Evolutionary conservation across 2,888 invertebrate genomes (phyloP).

Genomic region (Gonocerus acuteangulatus): DNA sequence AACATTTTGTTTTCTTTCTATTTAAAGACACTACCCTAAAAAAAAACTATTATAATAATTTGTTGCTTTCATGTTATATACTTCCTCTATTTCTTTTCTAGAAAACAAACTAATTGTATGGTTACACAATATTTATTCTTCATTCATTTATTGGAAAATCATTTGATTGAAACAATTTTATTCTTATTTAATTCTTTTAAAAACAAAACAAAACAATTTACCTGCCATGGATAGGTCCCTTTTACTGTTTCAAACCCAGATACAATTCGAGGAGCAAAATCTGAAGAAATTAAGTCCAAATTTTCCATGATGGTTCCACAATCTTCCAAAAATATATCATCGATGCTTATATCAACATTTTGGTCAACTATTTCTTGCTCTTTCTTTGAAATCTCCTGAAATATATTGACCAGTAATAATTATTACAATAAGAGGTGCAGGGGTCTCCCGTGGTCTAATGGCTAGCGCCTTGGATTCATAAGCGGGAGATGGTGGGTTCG

Average conservation of each 20-base stretch:
- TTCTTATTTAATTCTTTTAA: too few relatives aligned
- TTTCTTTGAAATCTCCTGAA: background rate
- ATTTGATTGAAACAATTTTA: too few relatives aligned
- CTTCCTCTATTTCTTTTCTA: background rate
- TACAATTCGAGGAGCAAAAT: conserved; percentile 48
- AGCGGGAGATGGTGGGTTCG: too few relatives aligned
- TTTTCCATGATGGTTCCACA: conserved; percentile 52
- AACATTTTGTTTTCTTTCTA: background rate
- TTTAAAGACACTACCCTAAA: background rate
- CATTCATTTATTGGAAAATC: too few relatives aligned
- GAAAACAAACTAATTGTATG: too few relatives aligned
- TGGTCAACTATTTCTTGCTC: background rate
- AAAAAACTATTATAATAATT: background rate
- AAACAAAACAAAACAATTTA: conserved; percentile 42
- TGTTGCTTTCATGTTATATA: background rate
- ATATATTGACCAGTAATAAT: background rate
- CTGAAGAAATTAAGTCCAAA: conserved; percentile 45
- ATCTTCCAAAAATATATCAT: conserved; percentile 42
- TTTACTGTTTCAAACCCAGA: conserved; percentile 53
- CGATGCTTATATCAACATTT: background rate
- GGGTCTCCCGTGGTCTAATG: too few relatives aligned
- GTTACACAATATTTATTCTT: too few relatives aligned
- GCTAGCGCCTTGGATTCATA: too few relatives aligned
- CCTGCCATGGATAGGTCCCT: conserved; percentile 71
- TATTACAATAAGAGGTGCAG: too few relatives aligned